Evolutionary conservation across 2,888 invertebrate genomes (phyloP), one percentile per base, ranked within the genome.

Genomic region (Agrypnus murinus): DNA sequence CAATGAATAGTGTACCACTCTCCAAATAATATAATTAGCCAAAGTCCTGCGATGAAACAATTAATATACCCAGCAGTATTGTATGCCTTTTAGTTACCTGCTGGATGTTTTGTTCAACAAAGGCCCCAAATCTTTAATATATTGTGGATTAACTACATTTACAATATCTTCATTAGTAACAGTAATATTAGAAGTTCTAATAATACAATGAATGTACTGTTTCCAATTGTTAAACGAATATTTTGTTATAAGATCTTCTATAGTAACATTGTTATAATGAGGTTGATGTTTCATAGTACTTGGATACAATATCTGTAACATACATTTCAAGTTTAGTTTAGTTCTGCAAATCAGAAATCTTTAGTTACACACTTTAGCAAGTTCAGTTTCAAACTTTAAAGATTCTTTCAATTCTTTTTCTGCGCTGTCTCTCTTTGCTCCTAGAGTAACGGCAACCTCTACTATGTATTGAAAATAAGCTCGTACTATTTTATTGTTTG

Each of bases 261-360:
- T 87, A 0, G 93, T 93, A 91, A 95, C 95, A 8, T 95, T 93
- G 80, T 98, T 97, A 87, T 97, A 97, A 10, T 97, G 87, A 75
- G 92, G n/a, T 92, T 6, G 95, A 93, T n/a, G n/a, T n/a, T n/a
- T n/a, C n/a, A n/a, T n/a, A n/a, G n/a, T n/a, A n/a, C n/a, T n/a
- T n/a, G n/a, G n/a, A n/a, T n/a, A n/a, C n/a, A n/a, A n/a, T n/a
- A n/a, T n/a, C n/a, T n/a, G n/a, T n/a, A n/a, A n/a, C n/a, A n/a
- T n/a, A n/a, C n/a, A n/a, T n/a, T n/a, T n/a, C n/a, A n/a, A n/a
- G n/a, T n/a, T n/a, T n/a, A n/a, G n/a, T n/a, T n/a, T n/a, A n/a
- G n/a, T n/a, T n/a, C n/a, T n/a, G n/a, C n/a, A n/a, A n/a, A n/a
- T n/a, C n/a, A n/a, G n/a, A n/a, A n/a, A n/a, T n/a, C n/a, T n/a